These are phyloP conservation scores for Leptogaster cylindrica DNA, from an alignment of 2,888 invertebrate species.

Conservation along the genomic window DNA sequence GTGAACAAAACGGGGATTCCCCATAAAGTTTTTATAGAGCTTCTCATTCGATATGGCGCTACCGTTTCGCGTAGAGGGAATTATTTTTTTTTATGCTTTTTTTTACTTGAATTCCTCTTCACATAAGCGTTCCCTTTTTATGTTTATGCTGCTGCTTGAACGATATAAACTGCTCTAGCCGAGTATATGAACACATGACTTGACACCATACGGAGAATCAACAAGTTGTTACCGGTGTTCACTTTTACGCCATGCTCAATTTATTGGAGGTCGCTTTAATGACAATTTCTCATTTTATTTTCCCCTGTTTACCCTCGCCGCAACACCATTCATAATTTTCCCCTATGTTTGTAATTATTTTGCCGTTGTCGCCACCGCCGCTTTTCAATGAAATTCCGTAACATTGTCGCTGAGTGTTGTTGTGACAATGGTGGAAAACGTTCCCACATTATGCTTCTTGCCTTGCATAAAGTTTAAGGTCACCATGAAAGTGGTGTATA, in stretches of 20 bases:
- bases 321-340: constrained; percentile 13
- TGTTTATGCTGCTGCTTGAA: constrained; percentile 1
- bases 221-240: constrained; percentile 36
- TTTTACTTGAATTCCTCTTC: background rate
- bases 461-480: too few species aligned
- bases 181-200: background rate
- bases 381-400: background rate
- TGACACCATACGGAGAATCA: constrained; percentile 12
- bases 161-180: background rate
- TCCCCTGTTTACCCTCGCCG: constrained; percentile 2
- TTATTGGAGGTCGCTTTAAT: constrained; percentile 35
- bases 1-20: constrained; percentile 35
- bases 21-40: constrained; percentile 32
- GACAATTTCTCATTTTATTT: constrained; percentile 32
- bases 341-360: constrained; percentile 3
- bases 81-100: constrained; percentile 1
- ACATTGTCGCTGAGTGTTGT: too few species aligned
- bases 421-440: too few species aligned
- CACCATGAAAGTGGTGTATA: too few species aligned
- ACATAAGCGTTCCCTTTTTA: constrained; percentile 29
- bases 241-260: constrained; percentile 24
- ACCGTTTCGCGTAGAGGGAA: constrained; percentile 16
- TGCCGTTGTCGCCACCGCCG: background rate
- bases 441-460: too few species aligned
- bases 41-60: background rate